phyloP scores from a whole-genome alignment of 2,888 invertebrate species.

The Halictus quadricinctus region DNA sequence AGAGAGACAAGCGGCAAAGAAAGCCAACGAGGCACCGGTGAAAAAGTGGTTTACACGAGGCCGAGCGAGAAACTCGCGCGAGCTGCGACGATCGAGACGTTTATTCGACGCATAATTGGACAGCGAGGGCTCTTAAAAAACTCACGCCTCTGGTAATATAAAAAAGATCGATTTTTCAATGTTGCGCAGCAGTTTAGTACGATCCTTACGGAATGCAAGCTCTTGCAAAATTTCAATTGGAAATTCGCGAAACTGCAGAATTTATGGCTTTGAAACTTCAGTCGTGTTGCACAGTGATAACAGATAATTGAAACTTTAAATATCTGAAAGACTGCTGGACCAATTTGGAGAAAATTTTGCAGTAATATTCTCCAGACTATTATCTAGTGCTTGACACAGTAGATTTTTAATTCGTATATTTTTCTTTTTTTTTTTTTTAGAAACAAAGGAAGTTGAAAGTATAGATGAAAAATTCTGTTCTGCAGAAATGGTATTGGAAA shows the following conservation, averaged over 20 bases:
- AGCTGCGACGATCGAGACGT: neutral
- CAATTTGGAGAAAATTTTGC: no score
- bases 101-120: neutral
- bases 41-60: slow-evolving; percentile 23
- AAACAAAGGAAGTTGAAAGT: no score
- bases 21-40: neutral
- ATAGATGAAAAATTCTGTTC: no score
- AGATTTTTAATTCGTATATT: neutral
- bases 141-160: neutral
- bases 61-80: slow-evolving; percentile 8
- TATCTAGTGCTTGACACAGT: no score
- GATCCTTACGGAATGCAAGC: neutral
- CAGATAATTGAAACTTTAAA: no score
- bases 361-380: no score
- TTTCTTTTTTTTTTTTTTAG: no score
- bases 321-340: no score
- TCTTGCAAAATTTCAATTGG: neutral
- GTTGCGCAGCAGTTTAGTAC: neutral
- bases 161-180: neutral
- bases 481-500: no score
- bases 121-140: neutral
- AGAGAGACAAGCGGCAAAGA: neutral
- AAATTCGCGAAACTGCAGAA: no score
- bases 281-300: no score
- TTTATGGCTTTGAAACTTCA: no score